phyloP scores from a whole-genome alignment of 2,113 vertebrate species.

The Pachyramphus minor region DNA sequence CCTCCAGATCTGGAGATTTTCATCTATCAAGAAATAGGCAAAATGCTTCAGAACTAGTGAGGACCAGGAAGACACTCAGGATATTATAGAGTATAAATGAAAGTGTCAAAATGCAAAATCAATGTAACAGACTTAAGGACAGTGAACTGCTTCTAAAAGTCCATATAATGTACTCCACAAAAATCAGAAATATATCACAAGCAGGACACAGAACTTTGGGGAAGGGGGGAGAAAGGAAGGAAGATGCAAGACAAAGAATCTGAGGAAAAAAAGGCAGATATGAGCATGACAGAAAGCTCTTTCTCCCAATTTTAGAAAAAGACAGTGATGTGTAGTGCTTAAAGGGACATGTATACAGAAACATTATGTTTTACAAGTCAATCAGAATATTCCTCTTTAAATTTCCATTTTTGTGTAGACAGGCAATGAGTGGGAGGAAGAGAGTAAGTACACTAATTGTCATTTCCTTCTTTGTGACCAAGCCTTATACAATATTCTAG shows the following conservation, averaged over 20 bases:
- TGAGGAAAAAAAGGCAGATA: neutral
- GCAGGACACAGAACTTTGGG: neutral
- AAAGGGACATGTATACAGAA: neutral
- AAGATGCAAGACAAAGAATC: neutral
- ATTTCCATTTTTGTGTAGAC: neutral
- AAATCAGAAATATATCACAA: neutral
- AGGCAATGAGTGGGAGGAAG: neutral
- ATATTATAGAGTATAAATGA: neutral
- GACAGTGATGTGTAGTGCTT: neutral
- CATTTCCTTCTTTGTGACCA: neutral
- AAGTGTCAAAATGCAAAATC: neutral
- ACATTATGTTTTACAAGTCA: neutral
- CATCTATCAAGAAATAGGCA: neutral
- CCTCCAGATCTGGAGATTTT: neutral
- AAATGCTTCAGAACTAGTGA: neutral
- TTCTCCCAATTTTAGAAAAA: neutral
- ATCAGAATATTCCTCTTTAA: neutral
- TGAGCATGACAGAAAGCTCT: neutral
- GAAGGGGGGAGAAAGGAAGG: neutral
- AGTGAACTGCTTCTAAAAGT: neutral
- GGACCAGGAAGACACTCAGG: neutral
- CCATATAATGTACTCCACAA: neutral
- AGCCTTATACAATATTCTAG: neutral
- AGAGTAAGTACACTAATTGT: neutral
- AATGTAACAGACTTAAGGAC: neutral